Percentiles rank a stretch among this genome's conserved stretches.
Evolutionary conservation across 2,113 vertebrate genomes (phyloP).

Genomic region (Saguinus imperator): DNA sequence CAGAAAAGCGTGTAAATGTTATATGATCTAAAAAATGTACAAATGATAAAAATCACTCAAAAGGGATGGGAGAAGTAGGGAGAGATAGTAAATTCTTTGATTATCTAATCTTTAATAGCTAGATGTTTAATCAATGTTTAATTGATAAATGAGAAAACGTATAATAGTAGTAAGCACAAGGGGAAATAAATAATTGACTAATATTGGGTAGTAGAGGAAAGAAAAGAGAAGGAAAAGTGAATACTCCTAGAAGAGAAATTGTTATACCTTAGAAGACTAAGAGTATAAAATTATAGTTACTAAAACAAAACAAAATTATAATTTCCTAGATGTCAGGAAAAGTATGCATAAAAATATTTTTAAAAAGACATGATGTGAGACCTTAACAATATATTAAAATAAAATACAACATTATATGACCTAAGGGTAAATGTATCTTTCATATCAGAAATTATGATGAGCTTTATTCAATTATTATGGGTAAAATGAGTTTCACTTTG

Average conservation of each 20-base stretch:
- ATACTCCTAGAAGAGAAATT: not conserved
- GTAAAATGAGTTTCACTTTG: not conserved
- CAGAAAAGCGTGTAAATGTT: not conserved
- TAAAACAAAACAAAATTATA: not conserved
- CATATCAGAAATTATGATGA: not conserved
- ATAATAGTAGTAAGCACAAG: not conserved
- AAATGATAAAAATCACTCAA: not conserved
- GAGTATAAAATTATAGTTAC: not conserved
- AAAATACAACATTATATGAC: not conserved
- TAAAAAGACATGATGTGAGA: not conserved
- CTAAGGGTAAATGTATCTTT: not conserved
- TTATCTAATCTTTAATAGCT: not conserved
- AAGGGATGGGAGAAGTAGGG: not conserved
- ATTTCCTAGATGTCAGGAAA: not conserved
- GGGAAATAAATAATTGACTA: not conserved
- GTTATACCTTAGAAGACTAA: not conserved
- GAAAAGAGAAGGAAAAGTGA: not conserved
- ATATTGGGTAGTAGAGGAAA: not conserved
- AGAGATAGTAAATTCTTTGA: not conserved
- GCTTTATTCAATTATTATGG: not conserved
- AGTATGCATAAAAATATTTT: not conserved
- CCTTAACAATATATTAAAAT: not conserved
- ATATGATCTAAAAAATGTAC: not conserved
- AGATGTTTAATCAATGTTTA: not conserved
- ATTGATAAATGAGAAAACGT: not conserved